These are phyloP conservation scores for Sarcophilus harrisii DNA, from an alignment of 2,797 vertebrate genomes.

Conservation along the genomic window DNA sequence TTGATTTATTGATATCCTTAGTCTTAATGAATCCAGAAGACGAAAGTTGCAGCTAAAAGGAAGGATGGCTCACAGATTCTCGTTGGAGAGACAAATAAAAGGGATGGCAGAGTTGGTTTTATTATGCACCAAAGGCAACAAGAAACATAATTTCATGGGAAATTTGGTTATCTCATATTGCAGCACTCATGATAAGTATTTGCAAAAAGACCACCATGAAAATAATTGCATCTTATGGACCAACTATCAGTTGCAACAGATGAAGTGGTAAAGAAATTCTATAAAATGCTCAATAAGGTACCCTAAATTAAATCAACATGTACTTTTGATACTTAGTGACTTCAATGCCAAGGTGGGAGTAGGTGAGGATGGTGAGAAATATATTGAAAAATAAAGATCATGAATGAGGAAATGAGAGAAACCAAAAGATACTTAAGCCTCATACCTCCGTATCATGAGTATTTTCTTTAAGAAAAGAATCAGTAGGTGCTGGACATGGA, in stretches of 20 bases:
- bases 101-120: not conserved
- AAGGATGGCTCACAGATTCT: not conserved
- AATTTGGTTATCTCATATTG: slow-evolving; percentile 3
- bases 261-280: not conserved
- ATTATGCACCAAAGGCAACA: not conserved
- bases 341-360: not conserved
- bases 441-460: not conserved
- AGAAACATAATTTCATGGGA: slow-evolving; percentile 3
- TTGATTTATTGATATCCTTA: not conserved
- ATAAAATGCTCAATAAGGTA: not conserved
- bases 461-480: not conserved
- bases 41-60: not conserved
- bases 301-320: not conserved
- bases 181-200: slow-evolving; percentile 5
- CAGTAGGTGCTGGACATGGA: not conserved
- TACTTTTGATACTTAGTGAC: not conserved
- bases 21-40: not conserved
- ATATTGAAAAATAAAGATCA: not conserved
- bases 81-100: not conserved
- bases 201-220: not conserved
- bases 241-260: not conserved
- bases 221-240: not conserved
- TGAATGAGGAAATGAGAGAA: not conserved
- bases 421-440: not conserved
- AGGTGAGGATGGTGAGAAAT: not conserved